Evolutionary conservation across 2,113 vertebrate genomes (phyloP).

Genomic region (Channa maculata): DNA sequence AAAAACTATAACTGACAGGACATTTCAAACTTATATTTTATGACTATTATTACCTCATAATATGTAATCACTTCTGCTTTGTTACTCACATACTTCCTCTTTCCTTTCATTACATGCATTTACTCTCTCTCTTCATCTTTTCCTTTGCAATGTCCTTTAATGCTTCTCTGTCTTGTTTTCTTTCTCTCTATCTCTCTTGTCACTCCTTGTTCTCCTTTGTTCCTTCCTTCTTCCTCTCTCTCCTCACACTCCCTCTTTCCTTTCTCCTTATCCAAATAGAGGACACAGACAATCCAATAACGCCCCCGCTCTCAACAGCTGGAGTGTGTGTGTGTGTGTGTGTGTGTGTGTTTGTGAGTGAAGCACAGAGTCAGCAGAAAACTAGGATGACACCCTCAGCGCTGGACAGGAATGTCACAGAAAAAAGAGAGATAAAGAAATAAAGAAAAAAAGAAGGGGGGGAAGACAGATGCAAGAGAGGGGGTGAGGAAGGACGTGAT

Average conservation of each 20-base stretch:
- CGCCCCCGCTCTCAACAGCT: slow-evolving; percentile 73
- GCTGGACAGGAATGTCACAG: slow-evolving; percentile 77
- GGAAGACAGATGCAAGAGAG: slow-evolving; percentile 56
- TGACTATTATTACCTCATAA: background rate
- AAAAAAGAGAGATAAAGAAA: slow-evolving; percentile 42
- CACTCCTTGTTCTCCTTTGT: slow-evolving; percentile 28
- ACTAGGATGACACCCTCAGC: slow-evolving; percentile 74
- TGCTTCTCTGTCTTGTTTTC: background rate
- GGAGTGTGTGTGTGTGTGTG: slow-evolving; percentile 65
- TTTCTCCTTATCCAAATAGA: slow-evolving; percentile 78
- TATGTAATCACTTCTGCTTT: background rate
- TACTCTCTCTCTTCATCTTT: background rate
- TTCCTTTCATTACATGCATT: background rate
- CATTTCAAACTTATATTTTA: too few species aligned
- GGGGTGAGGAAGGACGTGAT: slow-evolving; percentile 13
- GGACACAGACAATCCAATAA: slow-evolving; percentile 81
- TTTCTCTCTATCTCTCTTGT: background rate
- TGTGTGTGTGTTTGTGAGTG: slow-evolving; percentile 43
- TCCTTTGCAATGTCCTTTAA: background rate
- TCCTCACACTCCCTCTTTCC: slow-evolving; percentile 32
- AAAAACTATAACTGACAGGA: too few species aligned
- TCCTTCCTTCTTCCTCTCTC: background rate
- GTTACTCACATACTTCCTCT: background rate
- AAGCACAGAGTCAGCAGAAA: slow-evolving; percentile 76
- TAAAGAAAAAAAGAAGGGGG: slow-evolving; percentile 25